A percentile compares a stretch with the other conserved stretches of the same genome.
phyloP scores from a whole-genome alignment of 2,113 vertebrate species.

The Parotia lawesii region DNA sequence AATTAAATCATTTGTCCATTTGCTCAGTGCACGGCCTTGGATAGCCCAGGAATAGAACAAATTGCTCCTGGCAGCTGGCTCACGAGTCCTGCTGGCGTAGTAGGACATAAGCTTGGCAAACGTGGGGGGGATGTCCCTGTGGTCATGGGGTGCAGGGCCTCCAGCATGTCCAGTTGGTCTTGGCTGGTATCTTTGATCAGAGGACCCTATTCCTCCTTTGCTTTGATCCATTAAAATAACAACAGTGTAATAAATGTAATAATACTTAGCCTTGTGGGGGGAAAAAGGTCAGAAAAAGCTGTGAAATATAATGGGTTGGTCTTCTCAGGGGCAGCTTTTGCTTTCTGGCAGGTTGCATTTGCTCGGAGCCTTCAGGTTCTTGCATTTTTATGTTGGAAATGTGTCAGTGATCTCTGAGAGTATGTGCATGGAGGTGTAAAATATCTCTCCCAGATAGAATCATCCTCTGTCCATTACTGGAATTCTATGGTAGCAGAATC shows the following conservation, averaged over 20 bases:
- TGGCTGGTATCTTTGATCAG: background rate
- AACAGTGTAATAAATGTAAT: background rate
- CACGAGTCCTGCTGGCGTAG: background rate
- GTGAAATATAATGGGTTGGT: background rate
- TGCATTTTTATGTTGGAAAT: background rate
- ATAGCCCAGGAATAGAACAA: slow-evolving; percentile 28
- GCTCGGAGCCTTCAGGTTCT: background rate
- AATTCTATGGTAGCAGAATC: slow-evolving; percentile 1
- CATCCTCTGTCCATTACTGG: background rate
- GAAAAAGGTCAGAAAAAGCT: background rate
- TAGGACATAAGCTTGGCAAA: background rate
- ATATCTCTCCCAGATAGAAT: background rate
- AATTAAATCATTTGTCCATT: slow-evolving; percentile 34
- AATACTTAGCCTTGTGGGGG: background rate
- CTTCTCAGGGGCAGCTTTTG: background rate
- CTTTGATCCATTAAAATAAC: background rate
- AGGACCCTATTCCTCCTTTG: background rate
- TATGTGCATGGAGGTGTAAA: background rate
- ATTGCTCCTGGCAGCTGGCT: slow-evolving; percentile 37
- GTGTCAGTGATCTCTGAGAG: background rate
- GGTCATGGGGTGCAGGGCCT: background rate
- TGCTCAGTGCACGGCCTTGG: background rate
- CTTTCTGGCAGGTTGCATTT: background rate
- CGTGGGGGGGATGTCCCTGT: background rate
- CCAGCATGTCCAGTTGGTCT: background rate